A percentile compares a stretch with the other conserved stretches of the same genome.
These are phyloP conservation scores for Congeria kusceri DNA, from an alignment of 2,888 invertebrate species.

Conservation along the genomic window DNA sequence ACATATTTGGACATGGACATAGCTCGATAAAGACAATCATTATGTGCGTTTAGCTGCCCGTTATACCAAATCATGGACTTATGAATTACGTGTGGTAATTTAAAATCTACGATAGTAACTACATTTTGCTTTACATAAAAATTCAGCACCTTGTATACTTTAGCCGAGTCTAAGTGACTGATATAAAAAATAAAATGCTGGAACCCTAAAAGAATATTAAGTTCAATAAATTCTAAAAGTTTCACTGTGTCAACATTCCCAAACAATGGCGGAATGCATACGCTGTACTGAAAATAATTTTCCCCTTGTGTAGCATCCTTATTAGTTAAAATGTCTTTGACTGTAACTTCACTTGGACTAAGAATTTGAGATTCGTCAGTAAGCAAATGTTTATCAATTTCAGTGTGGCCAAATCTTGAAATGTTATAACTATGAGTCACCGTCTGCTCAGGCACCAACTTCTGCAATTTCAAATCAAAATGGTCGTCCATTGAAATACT, in stretches of 20 bases:
- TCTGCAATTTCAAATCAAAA: too few relatives aligned
- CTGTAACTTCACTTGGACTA: too few relatives aligned
- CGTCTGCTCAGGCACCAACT: too few relatives aligned
- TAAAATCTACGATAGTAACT: constrained; percentile 77
- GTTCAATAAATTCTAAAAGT: constrained; percentile 81
- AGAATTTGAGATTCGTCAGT: too few relatives aligned
- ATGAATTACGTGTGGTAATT: constrained; percentile 68
- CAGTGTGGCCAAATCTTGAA: background rate
- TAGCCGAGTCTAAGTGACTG: constrained; percentile 56
- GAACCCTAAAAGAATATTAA: constrained; percentile 78
- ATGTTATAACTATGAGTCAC: background rate
- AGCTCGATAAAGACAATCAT: constrained; percentile 81
- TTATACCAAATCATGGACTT: constrained; percentile 77
- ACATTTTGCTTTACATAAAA: constrained; percentile 69
- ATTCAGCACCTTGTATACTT: constrained; percentile 64
- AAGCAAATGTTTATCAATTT: background rate
- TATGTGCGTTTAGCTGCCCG: constrained; percentile 80
- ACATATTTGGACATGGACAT: constrained; percentile 74
- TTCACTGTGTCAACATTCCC: constrained; percentile 68
- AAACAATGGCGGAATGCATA: constrained; percentile 82
- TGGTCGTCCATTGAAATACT: background rate
- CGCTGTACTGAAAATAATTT: constrained; percentile 64
- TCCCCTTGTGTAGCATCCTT: background rate
- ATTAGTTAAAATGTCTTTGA: background rate
- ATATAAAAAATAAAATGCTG: constrained; percentile 81